Percentiles rank a stretch among this genome's conserved stretches.
Evolutionary conservation across 2,888 invertebrate genomes (phyloP).

Genomic region (Abscondita cerata): DNA sequence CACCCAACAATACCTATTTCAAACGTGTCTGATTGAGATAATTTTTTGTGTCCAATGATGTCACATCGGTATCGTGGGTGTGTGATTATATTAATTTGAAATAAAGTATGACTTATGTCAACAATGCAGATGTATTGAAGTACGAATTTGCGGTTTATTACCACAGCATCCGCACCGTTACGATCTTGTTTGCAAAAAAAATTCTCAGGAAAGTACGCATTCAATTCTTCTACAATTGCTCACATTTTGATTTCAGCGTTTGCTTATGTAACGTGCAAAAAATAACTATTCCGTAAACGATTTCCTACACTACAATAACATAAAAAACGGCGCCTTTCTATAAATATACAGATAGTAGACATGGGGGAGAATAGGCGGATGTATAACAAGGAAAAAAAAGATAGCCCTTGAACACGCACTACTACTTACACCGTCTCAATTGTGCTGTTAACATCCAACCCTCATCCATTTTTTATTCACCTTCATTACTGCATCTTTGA

Average conservation of each 20-base stretch:
- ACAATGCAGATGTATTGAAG: too few species aligned
- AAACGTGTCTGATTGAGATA: too few species aligned
- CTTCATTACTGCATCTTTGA: too few species aligned
- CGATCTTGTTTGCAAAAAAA: too few species aligned
- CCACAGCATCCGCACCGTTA: too few species aligned
- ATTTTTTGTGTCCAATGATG: too few species aligned
- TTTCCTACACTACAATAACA: conserved; percentile 6
- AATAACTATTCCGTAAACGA: conserved; percentile 7
- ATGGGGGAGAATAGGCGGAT: conserved; percentile 11
- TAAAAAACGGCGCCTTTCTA: conserved; percentile 13
- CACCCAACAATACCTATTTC: too few species aligned
- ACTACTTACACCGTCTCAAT: conserved; percentile 20
- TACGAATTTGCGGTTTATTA: too few species aligned
- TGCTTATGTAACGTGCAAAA: background rate
- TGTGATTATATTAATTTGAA: too few species aligned
- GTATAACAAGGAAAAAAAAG: conserved; percentile 15
- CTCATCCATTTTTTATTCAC: too few species aligned
- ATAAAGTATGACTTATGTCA: too few species aligned
- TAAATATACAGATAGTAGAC: conserved; percentile 15
- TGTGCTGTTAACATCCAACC: conserved; percentile 10
- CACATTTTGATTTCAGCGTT: background rate
- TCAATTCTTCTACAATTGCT: background rate
- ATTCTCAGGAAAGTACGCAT: background rate
- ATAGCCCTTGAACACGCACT: conserved; percentile 18
- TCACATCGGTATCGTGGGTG: too few species aligned